phyloP scores from a whole-genome alignment of 2,888 invertebrate genomes.

The Nephrotoma flavescens region DNA sequence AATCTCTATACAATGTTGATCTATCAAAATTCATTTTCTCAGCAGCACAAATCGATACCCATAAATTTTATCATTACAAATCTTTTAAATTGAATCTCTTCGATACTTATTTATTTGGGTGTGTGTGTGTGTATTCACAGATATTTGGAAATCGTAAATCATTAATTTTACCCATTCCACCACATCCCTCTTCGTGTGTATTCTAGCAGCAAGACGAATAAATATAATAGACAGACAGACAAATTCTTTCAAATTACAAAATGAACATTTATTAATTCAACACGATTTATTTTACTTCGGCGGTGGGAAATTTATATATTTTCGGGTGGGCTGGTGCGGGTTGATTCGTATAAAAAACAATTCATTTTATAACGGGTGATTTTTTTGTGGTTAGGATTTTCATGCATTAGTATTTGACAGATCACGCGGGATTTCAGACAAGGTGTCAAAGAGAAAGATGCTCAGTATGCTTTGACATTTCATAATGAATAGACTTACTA shows the following conservation, averaged over 20 bases:
- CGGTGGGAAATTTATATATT: not conserved
- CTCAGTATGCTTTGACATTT: too few relatives aligned
- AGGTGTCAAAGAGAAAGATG: too few relatives aligned
- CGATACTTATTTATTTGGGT: not conserved
- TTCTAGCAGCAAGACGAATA: not conserved
- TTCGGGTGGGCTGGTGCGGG: not conserved
- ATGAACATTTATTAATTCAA: not conserved
- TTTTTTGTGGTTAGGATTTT: too few relatives aligned
- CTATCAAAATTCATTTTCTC: not conserved
- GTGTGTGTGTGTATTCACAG: not conserved
- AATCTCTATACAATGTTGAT: not conserved
- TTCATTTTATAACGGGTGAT: too few relatives aligned
- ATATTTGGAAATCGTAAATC: not conserved
- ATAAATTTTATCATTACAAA: not conserved
- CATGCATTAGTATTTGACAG: too few relatives aligned
- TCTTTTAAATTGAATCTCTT: not conserved
- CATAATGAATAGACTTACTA: too few relatives aligned
- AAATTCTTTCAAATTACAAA: not conserved
- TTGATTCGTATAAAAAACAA: not conserved
- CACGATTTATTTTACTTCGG: not conserved
- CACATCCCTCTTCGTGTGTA: too few relatives aligned
- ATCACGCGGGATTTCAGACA: too few relatives aligned
- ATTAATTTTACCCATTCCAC: not conserved
- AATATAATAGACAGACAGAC: not conserved
- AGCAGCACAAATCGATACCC: not conserved